Base-by-base conservation (phyloP, 2,113 vertebrate genomes). In the Isurus oxyrinchus region DNA sequence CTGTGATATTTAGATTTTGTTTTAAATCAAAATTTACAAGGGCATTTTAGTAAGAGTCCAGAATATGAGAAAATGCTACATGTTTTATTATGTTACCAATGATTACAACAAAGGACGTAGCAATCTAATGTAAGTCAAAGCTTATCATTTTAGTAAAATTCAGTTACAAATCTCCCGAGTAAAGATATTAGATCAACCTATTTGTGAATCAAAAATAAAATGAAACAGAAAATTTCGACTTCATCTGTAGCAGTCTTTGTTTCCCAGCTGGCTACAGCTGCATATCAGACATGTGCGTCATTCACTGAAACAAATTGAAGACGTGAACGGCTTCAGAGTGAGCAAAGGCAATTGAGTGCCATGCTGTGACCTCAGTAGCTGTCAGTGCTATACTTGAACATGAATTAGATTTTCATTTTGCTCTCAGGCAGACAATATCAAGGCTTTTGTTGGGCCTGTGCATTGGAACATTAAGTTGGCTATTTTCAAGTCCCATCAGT, bases 321-420 rank as follows among this genome's bases (percentile, higher is more conserved):
- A 95, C 67, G 94, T 95, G 67, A 72, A 76, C 67, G 55, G 94
- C 67, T 95, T 55, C 66, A 95, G 66, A 72, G 44, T 72, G 94
- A 72, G 94, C 94, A 72, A 72, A 95, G 94, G 94, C 67, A 95
- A 95, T 95, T 95, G 94, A 76, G 94, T 95, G 27, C 66, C 67
- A 72, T 95, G 94, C 67, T 95, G 94, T 95, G 94, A 95, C 94
- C 94, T 95, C 94, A 95, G 94, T 95, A 55, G 67, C 94, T 95
- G 94, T 95, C 94, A 95, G 14, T 95, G 94, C 94, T 72, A 55
- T 95, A 25, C 94, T 76, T 63, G 94, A 95, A 53, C 94, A 95
- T 95, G 94, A 95, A 95, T 95, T 95, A 95, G 94, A 95, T 95
- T 95, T 95, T 95, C 49, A 95, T 95, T 95, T 76, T 95, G 67